Conservation (phyloP, 2,797 vertebrate species). For the Orientallactaga sibirica region DNA sequence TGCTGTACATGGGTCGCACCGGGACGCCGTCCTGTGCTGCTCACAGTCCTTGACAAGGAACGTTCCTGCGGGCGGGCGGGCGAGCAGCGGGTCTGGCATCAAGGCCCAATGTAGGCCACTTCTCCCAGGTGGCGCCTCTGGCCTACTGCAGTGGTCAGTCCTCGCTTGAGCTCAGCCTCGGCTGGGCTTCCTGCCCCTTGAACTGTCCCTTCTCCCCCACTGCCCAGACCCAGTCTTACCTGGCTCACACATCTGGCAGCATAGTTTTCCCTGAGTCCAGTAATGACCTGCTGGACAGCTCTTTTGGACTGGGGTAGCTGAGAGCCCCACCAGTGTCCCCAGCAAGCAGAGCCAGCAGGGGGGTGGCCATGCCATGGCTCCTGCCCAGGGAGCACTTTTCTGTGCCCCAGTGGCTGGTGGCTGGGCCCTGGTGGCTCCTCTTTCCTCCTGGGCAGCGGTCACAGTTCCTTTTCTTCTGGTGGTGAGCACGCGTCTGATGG, state of each 20-base stretch:
- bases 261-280: not conserved
- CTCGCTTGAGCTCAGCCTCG: not conserved
- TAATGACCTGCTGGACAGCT: conserved; percentile 75
- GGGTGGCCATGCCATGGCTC: conserved; percentile 53
- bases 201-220: not conserved
- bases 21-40: not conserved
- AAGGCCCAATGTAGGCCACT: not conserved
- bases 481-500: conserved; percentile 9
- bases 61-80: conserved; percentile 52
- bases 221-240: conserved; percentile 49
- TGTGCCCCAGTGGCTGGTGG: not conserved
- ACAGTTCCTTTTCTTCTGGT: not conserved
- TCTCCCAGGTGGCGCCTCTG: not conserved
- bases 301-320: not conserved
- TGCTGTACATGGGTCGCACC: not conserved
- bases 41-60: conserved; percentile 75
- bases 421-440: not conserved
- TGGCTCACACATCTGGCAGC: conserved; percentile 79
- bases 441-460: not conserved
- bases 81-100: conserved; percentile 9
- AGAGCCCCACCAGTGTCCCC: conserved; percentile 67
- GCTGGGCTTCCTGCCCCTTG: not conserved
- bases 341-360: conserved; percentile 74
- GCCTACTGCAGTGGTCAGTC: not conserved
- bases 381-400: not conserved